Base-by-base conservation (phyloP, 2,797 vertebrate genomes). In the Sciaenops ocellatus region DNA sequence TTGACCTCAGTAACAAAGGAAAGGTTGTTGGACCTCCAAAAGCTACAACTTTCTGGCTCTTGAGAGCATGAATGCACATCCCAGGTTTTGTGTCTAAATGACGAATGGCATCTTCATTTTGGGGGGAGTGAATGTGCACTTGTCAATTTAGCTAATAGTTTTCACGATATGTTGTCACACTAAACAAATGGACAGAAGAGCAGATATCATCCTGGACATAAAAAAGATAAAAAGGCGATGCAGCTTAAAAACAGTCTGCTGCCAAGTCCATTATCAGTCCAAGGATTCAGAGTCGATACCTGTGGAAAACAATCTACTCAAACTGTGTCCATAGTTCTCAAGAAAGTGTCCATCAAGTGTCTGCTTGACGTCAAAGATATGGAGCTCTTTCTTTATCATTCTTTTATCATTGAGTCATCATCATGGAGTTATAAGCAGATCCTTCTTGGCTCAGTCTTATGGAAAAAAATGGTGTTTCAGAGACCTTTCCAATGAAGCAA, bases 401-500 rank as follows among this genome's bases (percentile, higher is more conserved):
- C 34, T 38, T 38, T 38, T 26, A 17, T 34, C 9, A 15, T 51
- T 57, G 18, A 17, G 18, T 20, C n/a, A 54, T 54, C 3, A 16
- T 16, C 52, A 15, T 22, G 62, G 34, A 22, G 73, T 18, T 28
- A 22, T 34, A 18, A 42, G 60, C 15, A 22, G 26, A 20, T 17
- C 47, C 5, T 41, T 28, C 30, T 17, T 22, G 2, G 11, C 44
- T 61, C 11, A 12, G 69, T 41, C 38, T 20, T 51, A 51, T 76
- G n/a, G 46, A 57, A 64, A 67, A 52, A 64, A 56, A 64, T 71
- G 73, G 41, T 69, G 17, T 63, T 81, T 78, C 48, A 44, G 75
- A 73, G 11, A 26, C 13, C 12, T 67, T 59, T 68, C 20, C 11
- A 52, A 56, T 1, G 8, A 13, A 48, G 54, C 13, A 18, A 4